These are phyloP conservation scores for Xylocampa areola DNA, from an alignment of 2,888 invertebrate species.

Conservation along the genomic window DNA sequence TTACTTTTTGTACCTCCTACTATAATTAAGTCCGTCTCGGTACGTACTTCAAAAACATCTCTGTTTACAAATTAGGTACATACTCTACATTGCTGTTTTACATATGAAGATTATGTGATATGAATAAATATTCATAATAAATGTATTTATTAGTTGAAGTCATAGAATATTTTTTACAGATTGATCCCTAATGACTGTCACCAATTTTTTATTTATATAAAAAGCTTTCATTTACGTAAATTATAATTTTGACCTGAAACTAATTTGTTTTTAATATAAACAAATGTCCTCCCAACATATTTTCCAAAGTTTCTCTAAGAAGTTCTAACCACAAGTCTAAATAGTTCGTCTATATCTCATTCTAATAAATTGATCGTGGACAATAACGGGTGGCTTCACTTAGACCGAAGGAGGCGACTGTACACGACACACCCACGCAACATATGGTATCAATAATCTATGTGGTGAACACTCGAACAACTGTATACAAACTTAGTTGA, in stretches of 20 bases:
- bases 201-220: too few species aligned
- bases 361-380: slow-evolving; percentile 1
- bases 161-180: too few species aligned
- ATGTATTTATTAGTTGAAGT: not conserved
- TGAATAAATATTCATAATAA: not conserved
- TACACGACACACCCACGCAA: slow-evolving; percentile 47
- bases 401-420: slow-evolving; percentile 40
- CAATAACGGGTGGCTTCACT: not conserved
- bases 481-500: slow-evolving; percentile 3
- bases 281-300: too few species aligned
- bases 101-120: not conserved
- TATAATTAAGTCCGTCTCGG: too few species aligned
- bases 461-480: slow-evolving; percentile 8
- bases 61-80: slow-evolving; percentile 3
- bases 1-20: not conserved
- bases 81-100: not conserved
- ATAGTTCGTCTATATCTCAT: not conserved
- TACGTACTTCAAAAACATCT: not conserved
- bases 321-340: too few species aligned
- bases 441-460: slow-evolving; percentile 21
- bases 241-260: too few species aligned
- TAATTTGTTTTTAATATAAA: too few species aligned
- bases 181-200: too few species aligned
- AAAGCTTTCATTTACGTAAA: too few species aligned
- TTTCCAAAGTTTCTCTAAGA: too few species aligned